Percentiles rank a stretch among this genome's conserved stretches.
These are phyloP conservation scores for Periphyllus acericola DNA, from an alignment of 2,888 invertebrate species.

Conservation along the genomic window DNA sequence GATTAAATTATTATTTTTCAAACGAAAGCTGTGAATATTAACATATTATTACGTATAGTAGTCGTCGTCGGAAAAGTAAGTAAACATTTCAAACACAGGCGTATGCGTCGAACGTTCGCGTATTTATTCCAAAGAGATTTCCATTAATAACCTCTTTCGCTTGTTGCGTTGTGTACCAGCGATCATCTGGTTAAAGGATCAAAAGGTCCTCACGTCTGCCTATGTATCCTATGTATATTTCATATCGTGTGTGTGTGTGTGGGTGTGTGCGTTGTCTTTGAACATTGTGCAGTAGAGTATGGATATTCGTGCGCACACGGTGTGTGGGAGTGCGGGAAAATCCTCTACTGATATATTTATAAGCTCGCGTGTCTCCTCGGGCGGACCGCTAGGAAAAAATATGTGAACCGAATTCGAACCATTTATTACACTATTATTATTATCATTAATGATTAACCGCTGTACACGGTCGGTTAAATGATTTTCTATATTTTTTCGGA, in stretches of 20 bases:
- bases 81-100: neutral
- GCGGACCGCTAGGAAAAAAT: neutral
- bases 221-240: neutral
- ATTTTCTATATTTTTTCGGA: neutral
- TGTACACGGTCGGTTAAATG: neutral
- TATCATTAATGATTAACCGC: neutral
- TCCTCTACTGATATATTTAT: neutral
- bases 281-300: neutral
- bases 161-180: neutral
- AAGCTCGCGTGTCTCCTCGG: neutral
- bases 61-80: neutral
- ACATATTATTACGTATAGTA: neutral
- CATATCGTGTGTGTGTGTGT: neutral
- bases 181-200: constrained; percentile 12
- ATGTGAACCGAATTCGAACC: neutral
- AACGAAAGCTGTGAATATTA: neutral
- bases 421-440: constrained; percentile 7
- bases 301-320: neutral
- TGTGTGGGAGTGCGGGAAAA: neutral
- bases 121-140: neutral
- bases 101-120: neutral
- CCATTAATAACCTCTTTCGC: neutral
- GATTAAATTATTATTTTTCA: neutral
- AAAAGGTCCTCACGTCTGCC: neutral
- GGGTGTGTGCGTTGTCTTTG: neutral